Percentiles rank a stretch among this genome's conserved stretches.
phyloP scores from a whole-genome alignment of 1,140 invertebrate genomes.

The Ceratosolen solmsi region DNA sequence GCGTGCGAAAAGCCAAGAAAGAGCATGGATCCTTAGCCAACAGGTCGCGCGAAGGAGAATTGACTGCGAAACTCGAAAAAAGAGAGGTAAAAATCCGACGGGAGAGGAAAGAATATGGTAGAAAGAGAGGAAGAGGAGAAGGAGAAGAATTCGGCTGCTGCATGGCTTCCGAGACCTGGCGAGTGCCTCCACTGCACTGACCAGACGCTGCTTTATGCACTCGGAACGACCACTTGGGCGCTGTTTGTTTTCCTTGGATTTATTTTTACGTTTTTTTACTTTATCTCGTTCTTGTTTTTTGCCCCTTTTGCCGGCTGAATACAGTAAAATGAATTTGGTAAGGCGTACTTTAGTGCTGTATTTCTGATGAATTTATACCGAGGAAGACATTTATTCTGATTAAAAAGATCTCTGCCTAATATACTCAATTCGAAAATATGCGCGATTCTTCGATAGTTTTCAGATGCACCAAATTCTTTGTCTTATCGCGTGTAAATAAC shows the following conservation, averaged over 20 bases:
- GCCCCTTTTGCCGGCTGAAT: not conserved
- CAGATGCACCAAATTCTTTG: no score
- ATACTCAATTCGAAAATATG: not conserved
- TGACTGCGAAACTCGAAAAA: not conserved
- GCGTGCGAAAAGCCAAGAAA: conserved; percentile 11
- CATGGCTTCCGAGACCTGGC: conserved; percentile 10
- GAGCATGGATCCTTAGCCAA: not conserved
- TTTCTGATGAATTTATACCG: not conserved
- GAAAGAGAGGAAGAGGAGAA: not conserved
- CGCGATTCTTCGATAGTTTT: not conserved
- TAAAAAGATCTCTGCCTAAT: conserved; percentile 1
- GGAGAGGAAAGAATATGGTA: not conserved
- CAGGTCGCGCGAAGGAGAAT: not conserved
- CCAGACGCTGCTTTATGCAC: conserved; percentile 17
- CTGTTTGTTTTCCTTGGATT: conserved; percentile 22
- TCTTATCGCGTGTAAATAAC: no score
- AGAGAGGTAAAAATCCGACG: not conserved
- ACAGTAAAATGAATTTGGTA: not conserved
- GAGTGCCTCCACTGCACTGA: not conserved
- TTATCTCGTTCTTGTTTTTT: not conserved
- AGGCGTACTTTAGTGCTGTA: not conserved
- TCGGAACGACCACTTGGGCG: not conserved
- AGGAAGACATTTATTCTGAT: not conserved
- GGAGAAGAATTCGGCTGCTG: conserved; percentile 15
- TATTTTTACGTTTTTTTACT: not conserved